Evolutionary conservation across 2,888 invertebrate species (phyloP).

Genomic region (Abscondita cerata): DNA sequence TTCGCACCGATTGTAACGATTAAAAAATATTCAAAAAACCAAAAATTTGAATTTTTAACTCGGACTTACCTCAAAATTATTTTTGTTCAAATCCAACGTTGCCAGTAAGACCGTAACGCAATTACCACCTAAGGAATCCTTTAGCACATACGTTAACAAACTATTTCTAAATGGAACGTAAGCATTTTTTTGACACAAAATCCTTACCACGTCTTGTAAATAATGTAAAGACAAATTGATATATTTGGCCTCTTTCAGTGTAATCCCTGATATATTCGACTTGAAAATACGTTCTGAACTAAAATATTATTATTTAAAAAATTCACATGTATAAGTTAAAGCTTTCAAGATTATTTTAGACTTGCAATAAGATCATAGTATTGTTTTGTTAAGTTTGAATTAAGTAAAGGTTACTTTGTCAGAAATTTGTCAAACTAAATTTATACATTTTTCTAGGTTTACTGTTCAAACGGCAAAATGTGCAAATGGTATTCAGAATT

Average conservation of each 20-base stretch:
- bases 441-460: no score
- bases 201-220: slow-evolving; percentile 61
- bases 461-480: no score
- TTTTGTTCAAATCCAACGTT: slow-evolving; percentile 51
- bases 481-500: no score
- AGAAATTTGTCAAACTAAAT: no score
- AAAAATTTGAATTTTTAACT: no score
- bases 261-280: slow-evolving; percentile 58
- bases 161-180: slow-evolving; percentile 63
- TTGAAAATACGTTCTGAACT: slow-evolving; percentile 63
- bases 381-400: neutral
- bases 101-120: slow-evolving; percentile 64
- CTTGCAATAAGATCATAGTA: neutral
- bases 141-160: slow-evolving; percentile 61
- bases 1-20: no score
- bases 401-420: neutral
- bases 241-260: slow-evolving; percentile 61
- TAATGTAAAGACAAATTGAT: slow-evolving; percentile 65
- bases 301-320: no score
- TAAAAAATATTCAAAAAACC: no score
- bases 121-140: slow-evolving; percentile 64
- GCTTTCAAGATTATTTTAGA: neutral
- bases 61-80: slow-evolving; percentile 44
- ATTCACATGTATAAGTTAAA: no score
- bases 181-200: slow-evolving; percentile 53